A percentile compares a stretch with the other conserved stretches of the same genome.
These are phyloP conservation scores for Iphiclides podalirius DNA, from an alignment of 2,888 invertebrate genomes.

Conservation along the genomic window DNA sequence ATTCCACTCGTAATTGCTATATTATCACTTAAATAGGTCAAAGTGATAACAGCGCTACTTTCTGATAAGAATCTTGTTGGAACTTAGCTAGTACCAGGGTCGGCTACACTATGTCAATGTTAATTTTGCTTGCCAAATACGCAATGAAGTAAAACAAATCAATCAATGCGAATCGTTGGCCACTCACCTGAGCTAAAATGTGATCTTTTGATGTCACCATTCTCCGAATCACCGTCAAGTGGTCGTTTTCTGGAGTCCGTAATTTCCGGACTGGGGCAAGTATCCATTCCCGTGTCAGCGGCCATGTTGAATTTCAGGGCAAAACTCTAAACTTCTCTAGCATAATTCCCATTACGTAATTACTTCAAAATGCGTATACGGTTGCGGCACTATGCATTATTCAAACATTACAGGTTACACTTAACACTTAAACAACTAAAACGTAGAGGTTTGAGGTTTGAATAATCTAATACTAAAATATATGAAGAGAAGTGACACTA, in stretches of 20 bases:
- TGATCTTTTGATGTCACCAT: slow-evolving; percentile 93
- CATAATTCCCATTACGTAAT: slow-evolving; percentile 81
- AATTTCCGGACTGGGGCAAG: slow-evolving; percentile 95
- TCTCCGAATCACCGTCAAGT: slow-evolving; percentile 92
- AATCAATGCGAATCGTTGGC: slow-evolving; percentile 24
- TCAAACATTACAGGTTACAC: slow-evolving; percentile 65
- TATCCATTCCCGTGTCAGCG: slow-evolving; percentile 96
- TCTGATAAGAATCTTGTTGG: slow-evolving; percentile 75
- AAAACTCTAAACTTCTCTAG: slow-evolving; percentile 79
- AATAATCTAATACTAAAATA: slow-evolving; percentile 67
- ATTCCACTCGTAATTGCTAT: slow-evolving; percentile 53
- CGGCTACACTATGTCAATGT: slow-evolving; percentile 67
- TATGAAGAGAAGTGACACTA: slow-evolving; percentile 73
- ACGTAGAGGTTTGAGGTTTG: slow-evolving; percentile 59
- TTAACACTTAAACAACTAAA: slow-evolving; percentile 73
- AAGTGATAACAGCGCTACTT: slow-evolving; percentile 61
- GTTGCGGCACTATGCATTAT: slow-evolving; percentile 71
- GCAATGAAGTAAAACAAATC: slow-evolving; percentile 55
- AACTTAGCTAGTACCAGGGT: slow-evolving; percentile 54
- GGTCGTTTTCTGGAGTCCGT: slow-evolving; percentile 94
- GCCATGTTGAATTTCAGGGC: slow-evolving; percentile 88
- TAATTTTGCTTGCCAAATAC: slow-evolving; percentile 69
- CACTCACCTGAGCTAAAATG: slow-evolving; percentile 93
- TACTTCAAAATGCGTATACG: slow-evolving; percentile 67
- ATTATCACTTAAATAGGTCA: slow-evolving; percentile 68